A percentile compares a stretch with the other conserved stretches of the same genome.
These are phyloP conservation scores for Drosophila arawakana DNA, from an alignment of 1,140 invertebrate genomes.

Conservation along the genomic window DNA sequence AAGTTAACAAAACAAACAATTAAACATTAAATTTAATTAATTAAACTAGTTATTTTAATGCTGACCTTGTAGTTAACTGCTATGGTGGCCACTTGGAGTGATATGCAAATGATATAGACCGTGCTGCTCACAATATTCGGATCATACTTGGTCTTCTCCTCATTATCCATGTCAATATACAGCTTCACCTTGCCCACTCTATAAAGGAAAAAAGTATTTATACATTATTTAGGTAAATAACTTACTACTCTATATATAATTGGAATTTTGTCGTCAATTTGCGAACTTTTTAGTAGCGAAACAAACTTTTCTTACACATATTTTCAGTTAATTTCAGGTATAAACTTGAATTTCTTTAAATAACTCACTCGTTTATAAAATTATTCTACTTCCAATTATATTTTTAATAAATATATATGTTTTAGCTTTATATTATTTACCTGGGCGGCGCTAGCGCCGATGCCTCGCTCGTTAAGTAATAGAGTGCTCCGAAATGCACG, in stretches of 20 bases:
- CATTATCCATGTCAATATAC: constrained; percentile 86
- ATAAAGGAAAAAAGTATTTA: background rate
- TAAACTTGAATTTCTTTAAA: background rate
- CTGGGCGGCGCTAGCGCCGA: constrained; percentile 87
- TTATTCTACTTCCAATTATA: no score
- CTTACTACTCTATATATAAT: no score
- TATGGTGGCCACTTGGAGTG: constrained; percentile 98
- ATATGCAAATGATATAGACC: constrained; percentile 99
- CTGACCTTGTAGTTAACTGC: constrained; percentile 99
- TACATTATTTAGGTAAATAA: background rate
- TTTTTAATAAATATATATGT: background rate
- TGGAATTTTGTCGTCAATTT: no score
- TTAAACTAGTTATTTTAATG: no score
- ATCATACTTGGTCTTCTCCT: constrained; percentile 94
- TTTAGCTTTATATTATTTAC: constrained; percentile 85
- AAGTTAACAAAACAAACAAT: constrained; percentile 33
- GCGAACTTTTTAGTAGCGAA: no score
- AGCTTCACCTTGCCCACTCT: constrained; percentile 87
- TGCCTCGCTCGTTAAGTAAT: constrained; percentile 95
- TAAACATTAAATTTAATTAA: constrained; percentile 24
- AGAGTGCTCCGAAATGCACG: constrained; percentile 96
- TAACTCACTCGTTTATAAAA: no score
- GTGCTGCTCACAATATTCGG: constrained; percentile 98
- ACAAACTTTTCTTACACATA: no score
- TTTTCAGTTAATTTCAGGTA: no score